Evolutionary conservation across 1,140 invertebrate species (phyloP).

Genomic region (Drosophila kohkoa): DNA sequence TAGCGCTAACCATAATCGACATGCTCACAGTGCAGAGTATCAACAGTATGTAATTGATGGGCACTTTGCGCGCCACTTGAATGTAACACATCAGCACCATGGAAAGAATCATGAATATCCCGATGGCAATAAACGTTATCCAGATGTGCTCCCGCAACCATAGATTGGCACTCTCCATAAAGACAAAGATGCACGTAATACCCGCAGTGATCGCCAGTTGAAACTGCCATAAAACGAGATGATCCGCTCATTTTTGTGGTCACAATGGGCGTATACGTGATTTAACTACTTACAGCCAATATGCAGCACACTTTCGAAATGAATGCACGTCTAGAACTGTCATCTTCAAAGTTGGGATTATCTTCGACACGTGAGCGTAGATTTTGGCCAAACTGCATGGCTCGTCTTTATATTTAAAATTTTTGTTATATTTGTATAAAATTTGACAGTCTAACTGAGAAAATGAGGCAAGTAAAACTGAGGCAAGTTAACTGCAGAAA

Average conservation of each 20-base stretch:
- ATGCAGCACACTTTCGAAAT: conserved; percentile 35
- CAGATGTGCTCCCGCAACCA: not conserved
- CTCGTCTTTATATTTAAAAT: not conserved
- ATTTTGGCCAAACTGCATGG: not conserved
- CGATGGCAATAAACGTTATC: not conserved
- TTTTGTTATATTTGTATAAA: not conserved
- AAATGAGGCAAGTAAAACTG: not conserved
- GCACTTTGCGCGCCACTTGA: not conserved
- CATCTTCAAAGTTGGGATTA: conserved; percentile 9
- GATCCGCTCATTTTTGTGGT: too few relatives aligned
- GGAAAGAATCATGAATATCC: not conserved
- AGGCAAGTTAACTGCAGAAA: not conserved
- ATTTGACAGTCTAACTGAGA: conserved; percentile 3
- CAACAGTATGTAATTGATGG: conserved; percentile 33
- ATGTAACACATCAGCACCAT: not conserved
- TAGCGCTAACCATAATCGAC: not conserved
- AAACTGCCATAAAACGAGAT: not conserved
- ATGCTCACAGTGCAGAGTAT: not conserved
- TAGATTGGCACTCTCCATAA: not conserved
- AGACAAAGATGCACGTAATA: not conserved
- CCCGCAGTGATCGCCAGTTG: conserved; percentile 12
- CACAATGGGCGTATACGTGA: too few relatives aligned
- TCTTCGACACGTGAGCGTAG: not conserved
- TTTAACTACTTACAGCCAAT: conserved; percentile 15
- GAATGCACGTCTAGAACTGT: conserved; percentile 3